These are phyloP conservation scores for Iguana delicatissima DNA, from an alignment of 2,797 vertebrate genomes.

Conservation along the genomic window DNA sequence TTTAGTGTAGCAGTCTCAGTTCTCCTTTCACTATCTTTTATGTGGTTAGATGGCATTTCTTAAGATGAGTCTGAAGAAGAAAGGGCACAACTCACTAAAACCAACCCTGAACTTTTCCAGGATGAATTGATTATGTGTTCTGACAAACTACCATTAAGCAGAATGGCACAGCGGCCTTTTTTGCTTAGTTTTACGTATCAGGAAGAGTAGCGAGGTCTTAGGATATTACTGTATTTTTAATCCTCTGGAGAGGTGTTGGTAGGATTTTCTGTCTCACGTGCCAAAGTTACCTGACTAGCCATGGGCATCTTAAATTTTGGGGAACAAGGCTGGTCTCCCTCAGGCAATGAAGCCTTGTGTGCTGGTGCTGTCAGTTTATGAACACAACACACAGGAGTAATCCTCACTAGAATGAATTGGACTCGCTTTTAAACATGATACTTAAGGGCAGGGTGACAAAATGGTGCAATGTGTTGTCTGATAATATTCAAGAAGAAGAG, in stretches of 20 bases:
- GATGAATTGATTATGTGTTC: not conserved
- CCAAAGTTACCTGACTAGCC: not conserved
- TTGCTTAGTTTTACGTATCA: not conserved
- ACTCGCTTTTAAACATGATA: not conserved
- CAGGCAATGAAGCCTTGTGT: not conserved
- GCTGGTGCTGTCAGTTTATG: not conserved
- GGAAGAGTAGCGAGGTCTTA: not conserved
- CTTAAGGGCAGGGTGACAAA: not conserved
- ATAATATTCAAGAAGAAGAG: not conserved
- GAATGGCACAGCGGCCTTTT: not conserved
- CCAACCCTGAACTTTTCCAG: not conserved
- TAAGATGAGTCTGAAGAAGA: not conserved
- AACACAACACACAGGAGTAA: not conserved
- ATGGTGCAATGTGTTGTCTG: not conserved
- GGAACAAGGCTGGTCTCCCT: not conserved
- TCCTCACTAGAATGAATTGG: not conserved
- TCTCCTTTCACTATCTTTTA: not conserved
- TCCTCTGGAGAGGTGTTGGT: no score
- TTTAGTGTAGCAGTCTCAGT: no score
- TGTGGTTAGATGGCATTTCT: not conserved
- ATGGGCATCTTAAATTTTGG: not conserved
- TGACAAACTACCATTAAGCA: not conserved
- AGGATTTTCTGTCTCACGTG: no score
- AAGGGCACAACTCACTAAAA: not conserved
- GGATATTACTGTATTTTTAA: not conserved